Evolutionary conservation across 2,113 vertebrate genomes (phyloP), one percentile per base, ranked within the genome.

Genomic region (Forbesichthys agassizii): DNA sequence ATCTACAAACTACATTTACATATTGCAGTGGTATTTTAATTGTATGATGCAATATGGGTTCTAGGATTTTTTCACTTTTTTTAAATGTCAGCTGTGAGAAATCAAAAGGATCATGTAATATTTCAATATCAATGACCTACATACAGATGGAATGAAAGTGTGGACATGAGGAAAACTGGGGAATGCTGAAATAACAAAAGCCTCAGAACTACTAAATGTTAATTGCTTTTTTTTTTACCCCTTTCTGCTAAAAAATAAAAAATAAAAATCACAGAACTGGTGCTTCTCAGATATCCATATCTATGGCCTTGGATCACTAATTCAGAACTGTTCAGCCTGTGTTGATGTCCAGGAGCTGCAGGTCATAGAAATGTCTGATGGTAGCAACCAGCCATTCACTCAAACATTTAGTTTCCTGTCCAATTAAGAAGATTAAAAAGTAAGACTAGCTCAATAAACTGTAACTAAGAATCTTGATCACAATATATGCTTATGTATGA

Each of bases 401-500:
- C 67, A 61, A 46, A 52, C 36, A 52, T 3, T 11, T 72, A 0
- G 3, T 54, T 52, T 66, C 27, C 36, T 42, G 11, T 11, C 69
- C 64, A 27, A 27, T 64, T 56, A 52, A 6, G 47, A 33, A 52
- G 2, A 27, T 27, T 14, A 67, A 57, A 48, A 79, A 77, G 84
- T 75, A 68, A 81, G 73, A 61, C 27, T 67, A 52, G 9, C 14
- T 52, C 11, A 52, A 64, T 0, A 79, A 66, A 20, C 76, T 71
- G 68, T 55, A 62, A 51, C 48, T 68, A 2, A 61, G 14, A 54
- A 57, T 63, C 33, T 63, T 76, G 33, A 52, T 71, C 56, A 54
- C 61, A 73, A 13, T 74, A 53, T 74, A 54, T 65, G 53, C n/a
- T 64, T 48, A 75, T 58, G 64, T 42, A 73, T 73, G 86, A 88